A percentile compares a stretch with the other conserved stretches of the same genome.
phyloP scores from a whole-genome alignment of 2,797 vertebrate genomes.

The Pangasius macronema region DNA sequence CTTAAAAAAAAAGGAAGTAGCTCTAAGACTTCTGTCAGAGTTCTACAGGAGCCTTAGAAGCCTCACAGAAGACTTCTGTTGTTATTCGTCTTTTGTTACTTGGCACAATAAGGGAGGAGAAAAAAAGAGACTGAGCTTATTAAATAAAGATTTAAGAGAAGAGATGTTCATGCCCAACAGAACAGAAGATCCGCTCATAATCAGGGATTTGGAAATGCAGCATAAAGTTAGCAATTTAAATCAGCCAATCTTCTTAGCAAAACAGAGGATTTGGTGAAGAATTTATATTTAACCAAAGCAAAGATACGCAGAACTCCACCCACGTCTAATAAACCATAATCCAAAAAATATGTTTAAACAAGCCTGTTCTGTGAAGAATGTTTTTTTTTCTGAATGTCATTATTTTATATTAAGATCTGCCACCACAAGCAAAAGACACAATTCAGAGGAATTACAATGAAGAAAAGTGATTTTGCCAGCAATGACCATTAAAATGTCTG shows the following conservation, averaged over 20 bases:
- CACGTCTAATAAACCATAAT: neutral
- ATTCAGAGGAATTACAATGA: neutral
- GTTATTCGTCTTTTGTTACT: slow-evolving; percentile 13
- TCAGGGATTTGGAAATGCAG: slow-evolving; percentile 13
- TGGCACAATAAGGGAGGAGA: neutral
- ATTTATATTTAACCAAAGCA: neutral
- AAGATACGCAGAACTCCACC: neutral
- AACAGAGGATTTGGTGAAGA: neutral
- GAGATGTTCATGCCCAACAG: slow-evolving; percentile 17
- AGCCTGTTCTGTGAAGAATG: neutral
- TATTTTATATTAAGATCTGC: neutral
- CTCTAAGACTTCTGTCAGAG: slow-evolving; percentile 1
- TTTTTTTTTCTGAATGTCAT: neutral
- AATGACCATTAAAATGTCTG: neutral
- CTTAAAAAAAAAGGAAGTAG: slow-evolving; percentile 11
- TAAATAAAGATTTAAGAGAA: slow-evolving; percentile 24
- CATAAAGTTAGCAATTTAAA: neutral
- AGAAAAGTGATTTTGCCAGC: neutral
- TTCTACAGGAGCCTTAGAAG: slow-evolving; percentile 11
- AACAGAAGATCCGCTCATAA: slow-evolving; percentile 7
- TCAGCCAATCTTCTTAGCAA: slow-evolving; percentile 1
- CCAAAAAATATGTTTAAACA: neutral
- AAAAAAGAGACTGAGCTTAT: slow-evolving; percentile 36
- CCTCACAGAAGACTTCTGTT: slow-evolving; percentile 10
- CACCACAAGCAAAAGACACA: neutral